Conservation (phyloP, 2,113 vertebrate genomes). For the Globicephala melas region DNA sequence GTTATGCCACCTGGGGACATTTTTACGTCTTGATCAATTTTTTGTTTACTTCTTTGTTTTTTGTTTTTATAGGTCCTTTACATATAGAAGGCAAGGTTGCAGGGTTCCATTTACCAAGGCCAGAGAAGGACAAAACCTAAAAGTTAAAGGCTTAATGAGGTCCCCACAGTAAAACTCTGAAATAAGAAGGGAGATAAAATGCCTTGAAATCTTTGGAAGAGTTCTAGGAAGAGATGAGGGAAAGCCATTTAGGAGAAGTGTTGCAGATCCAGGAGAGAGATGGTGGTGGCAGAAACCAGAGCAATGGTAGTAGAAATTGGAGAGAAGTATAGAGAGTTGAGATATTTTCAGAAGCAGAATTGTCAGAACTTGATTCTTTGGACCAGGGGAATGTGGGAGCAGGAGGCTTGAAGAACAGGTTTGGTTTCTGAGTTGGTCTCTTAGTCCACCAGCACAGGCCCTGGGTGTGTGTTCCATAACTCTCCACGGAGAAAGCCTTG, state of each 20-base stretch:
- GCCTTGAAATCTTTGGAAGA: neutral
- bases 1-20: neutral
- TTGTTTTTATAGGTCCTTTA: neutral
- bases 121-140: neutral
- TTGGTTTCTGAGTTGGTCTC: neutral
- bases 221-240: neutral
- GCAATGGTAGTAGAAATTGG: neutral
- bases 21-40: neutral
- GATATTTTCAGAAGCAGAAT: neutral
- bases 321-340: neutral
- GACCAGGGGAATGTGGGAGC: neutral
- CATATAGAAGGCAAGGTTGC: neutral
- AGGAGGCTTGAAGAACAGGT: neutral
- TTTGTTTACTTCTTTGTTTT: neutral
- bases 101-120: neutral
- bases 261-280: neutral
- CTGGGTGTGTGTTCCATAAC: neutral
- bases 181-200: neutral
- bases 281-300: neutral
- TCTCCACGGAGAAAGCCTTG: neutral
- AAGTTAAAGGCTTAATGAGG: neutral
- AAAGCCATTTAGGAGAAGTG: neutral
- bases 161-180: neutral
- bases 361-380: neutral
- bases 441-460: neutral